phyloP scores from a whole-genome alignment of 2,888 invertebrate genomes.

The Dastarcus helophoroides region DNA sequence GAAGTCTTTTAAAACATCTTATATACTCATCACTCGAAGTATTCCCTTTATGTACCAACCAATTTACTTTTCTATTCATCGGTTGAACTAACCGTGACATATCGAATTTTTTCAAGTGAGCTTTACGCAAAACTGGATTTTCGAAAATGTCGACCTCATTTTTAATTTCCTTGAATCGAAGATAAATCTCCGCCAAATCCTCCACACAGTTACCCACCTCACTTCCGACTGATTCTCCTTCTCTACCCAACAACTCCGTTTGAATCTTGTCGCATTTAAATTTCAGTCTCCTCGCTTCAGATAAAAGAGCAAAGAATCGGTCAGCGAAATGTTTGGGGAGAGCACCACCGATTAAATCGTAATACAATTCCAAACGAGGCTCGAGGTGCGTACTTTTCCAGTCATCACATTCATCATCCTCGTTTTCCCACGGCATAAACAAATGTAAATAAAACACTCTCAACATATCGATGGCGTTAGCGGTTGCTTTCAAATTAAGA shows the following conservation, averaged over 20 bases:
- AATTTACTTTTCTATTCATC: slow-evolving; percentile 15
- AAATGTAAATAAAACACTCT: slow-evolving; percentile 55
- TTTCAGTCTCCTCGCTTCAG: slow-evolving; percentile 43
- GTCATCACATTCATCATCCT: slow-evolving; percentile 51
- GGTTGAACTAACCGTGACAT: slow-evolving; percentile 9
- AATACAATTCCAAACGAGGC: slow-evolving; percentile 43
- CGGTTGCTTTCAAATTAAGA: slow-evolving; percentile 47
- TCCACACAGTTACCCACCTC: slow-evolving; percentile 37
- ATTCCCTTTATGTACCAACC: slow-evolving; percentile 40
- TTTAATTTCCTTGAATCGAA: slow-evolving; percentile 45
- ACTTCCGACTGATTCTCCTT: slow-evolving; percentile 20
- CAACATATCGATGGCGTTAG: slow-evolving; percentile 52
- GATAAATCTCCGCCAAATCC: slow-evolving; percentile 43
- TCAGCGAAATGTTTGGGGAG: slow-evolving; percentile 41
- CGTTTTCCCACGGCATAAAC: slow-evolving; percentile 62
- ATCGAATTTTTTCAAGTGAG: slow-evolving; percentile 30
- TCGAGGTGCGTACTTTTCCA: slow-evolving; percentile 46
- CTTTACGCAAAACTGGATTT: slow-evolving; percentile 46
- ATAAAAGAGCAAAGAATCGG: slow-evolving; percentile 41
- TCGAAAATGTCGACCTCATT: slow-evolving; percentile 48
- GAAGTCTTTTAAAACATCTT: slow-evolving; percentile 35
- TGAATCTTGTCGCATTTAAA: slow-evolving; percentile 38
- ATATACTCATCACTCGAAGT: slow-evolving; percentile 38
- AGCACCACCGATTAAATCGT: slow-evolving; percentile 44
- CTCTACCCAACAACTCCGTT: slow-evolving; percentile 27